These are phyloP conservation scores for Etheostoma cragini DNA, from an alignment of 2,113 vertebrate genomes.

Conservation along the genomic window DNA sequence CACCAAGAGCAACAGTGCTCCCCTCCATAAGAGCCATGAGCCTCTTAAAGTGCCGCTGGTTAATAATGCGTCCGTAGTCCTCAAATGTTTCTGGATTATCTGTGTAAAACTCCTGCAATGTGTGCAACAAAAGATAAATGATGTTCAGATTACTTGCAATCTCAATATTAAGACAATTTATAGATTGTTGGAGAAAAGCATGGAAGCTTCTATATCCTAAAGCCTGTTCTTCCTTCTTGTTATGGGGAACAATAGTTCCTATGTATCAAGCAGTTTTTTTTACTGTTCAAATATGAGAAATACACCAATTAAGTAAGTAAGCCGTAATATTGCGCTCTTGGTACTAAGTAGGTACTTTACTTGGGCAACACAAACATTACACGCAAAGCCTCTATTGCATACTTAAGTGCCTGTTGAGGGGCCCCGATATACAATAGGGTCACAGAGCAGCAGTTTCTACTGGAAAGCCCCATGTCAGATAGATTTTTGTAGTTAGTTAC, in stretches of 20 bases:
- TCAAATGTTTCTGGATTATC: slow-evolving; percentile 87
- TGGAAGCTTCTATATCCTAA: neutral
- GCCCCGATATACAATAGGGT: too few species aligned
- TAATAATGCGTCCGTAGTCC: slow-evolving; percentile 91
- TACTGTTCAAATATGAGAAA: neutral
- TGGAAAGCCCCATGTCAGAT: too few species aligned
- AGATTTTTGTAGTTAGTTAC: too few species aligned
- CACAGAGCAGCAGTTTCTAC: too few species aligned
- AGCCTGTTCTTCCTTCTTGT: neutral
- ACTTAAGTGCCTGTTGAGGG: too few species aligned
- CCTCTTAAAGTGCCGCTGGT: slow-evolving; percentile 88
- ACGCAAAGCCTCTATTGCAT: too few species aligned
- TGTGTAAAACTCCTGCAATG: slow-evolving; percentile 90
- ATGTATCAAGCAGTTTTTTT: neutral
- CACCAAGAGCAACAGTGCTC: slow-evolving; percentile 86
- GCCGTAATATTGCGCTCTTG: neutral
- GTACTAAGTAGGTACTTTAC: too few species aligned
- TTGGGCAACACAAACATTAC: too few species aligned
- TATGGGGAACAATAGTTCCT: neutral
- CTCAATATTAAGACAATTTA: neutral
- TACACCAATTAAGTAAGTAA: neutral
- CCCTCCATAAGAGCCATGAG: slow-evolving; percentile 86
- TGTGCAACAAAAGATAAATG: neutral
- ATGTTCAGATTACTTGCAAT: neutral
- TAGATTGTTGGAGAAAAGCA: neutral